Percentiles rank a stretch among this genome's conserved stretches.
These are phyloP conservation scores for Chaetoderma sp. DNA, from an alignment of 2,888 invertebrate genomes.

Conservation along the genomic window DNA sequence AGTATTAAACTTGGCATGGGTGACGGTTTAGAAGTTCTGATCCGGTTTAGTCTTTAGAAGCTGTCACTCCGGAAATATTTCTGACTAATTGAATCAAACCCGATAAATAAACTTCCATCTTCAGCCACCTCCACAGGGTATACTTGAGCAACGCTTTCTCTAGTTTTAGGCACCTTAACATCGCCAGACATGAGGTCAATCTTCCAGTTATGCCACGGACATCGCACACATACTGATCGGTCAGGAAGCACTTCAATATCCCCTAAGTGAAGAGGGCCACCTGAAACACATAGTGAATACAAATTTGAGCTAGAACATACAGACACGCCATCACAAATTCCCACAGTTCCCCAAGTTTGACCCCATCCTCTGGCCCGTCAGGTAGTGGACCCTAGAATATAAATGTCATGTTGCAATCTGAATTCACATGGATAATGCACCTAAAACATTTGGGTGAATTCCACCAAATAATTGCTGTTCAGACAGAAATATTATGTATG, in stretches of 20 bases:
- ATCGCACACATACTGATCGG: slow-evolving; percentile 53
- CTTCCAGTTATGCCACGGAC: slow-evolving; percentile 66
- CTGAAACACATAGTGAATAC: slow-evolving; percentile 36
- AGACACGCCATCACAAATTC: too few relatives aligned
- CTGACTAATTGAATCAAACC: slow-evolving; percentile 50
- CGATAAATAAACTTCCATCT: slow-evolving; percentile 51
- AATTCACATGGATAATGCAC: too few relatives aligned
- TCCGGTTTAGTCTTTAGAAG: slow-evolving; percentile 16
- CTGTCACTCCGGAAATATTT: slow-evolving; percentile 40
- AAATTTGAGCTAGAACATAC: too few relatives aligned
- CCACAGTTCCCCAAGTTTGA: not conserved
- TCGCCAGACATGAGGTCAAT: slow-evolving; percentile 54
- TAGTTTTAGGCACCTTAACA: slow-evolving; percentile 45
- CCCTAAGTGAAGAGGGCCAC: slow-evolving; percentile 62
- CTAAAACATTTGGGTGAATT: too few relatives aligned
- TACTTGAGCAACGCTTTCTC: slow-evolving; percentile 37
- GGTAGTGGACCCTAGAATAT: not conserved
- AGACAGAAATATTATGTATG: too few relatives aligned
- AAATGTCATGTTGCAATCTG: not conserved
- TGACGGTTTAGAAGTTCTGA: too few relatives aligned
- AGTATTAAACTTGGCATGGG: too few relatives aligned
- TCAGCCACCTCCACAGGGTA: slow-evolving; percentile 52
- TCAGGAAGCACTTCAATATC: slow-evolving; percentile 62
- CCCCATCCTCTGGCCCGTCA: not conserved
- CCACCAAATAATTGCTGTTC: too few relatives aligned